Evolutionary conservation across 2,888 invertebrate species (phyloP), one percentile per base, ranked within the genome.

Genomic region (Drosophila ezoana): DNA sequence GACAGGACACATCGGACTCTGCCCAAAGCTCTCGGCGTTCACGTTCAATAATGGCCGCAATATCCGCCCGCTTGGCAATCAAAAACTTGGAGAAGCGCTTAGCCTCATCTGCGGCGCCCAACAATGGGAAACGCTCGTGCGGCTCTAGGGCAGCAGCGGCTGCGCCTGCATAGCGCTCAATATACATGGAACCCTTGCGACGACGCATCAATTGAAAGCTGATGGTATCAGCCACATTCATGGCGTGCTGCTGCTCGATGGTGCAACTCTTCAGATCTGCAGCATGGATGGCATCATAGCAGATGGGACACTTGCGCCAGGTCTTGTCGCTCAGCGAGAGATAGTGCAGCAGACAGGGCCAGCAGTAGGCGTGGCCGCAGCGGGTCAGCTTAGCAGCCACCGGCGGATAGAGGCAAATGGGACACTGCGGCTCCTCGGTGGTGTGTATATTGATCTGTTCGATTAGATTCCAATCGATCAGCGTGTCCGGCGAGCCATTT

Each of bases 281-380:
- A 66, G 95, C 95, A 71, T 96, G 94, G 53, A 99, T 93, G 1
- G 95, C 94, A 86, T 97, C 97, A 81, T 95, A 96, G 92, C 99
- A 99, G 73, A 99, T 98, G 0, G 99, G 99, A 92, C 99, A 99
- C 89, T 96, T 96, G 35, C 95, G 93, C 93, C 96, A 96, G 23
- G 95, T 93, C 90, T 96, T 95, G 83, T 98, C 98, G 54, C 96
- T 96, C 2, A 98, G 93, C 0, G 97, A 95, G 43, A 98, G 94
- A 91, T 98, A 98, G 92, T 98, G 98, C 49, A 99, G 94, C 81
- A 98, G 95, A 90, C 99, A 99, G 0, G 98, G 94, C 98, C 98
- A 99, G 92, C 99, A 99, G 92, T 97, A 98, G 71, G 98, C 96
- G 91, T 99, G 99, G 10, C 99, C 98, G 92, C 99, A 99, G 43